These are phyloP conservation scores for Peromyscus leucopus DNA, from an alignment of 2,113 vertebrate genomes.

Conservation along the genomic window DNA sequence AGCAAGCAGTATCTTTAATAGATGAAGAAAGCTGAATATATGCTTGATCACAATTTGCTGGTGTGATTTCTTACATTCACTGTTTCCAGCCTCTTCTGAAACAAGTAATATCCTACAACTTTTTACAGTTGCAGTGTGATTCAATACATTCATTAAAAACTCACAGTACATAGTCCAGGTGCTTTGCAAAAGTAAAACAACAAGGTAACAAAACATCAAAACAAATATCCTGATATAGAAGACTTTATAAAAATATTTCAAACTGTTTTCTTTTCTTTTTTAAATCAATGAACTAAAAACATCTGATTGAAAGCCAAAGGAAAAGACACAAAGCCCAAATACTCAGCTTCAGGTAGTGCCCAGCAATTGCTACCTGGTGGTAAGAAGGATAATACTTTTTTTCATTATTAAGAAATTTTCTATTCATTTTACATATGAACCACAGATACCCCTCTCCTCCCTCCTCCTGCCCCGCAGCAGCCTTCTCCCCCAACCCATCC, in stretches of 20 bases:
- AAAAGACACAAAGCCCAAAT: background rate
- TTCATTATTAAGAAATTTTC: too few relatives aligned
- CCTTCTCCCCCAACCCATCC: too few relatives aligned
- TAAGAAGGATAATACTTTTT: background rate
- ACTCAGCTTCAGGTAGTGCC: background rate
- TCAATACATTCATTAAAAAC: conserved; percentile 35
- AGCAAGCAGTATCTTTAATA: conserved; percentile 14
- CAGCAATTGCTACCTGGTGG: background rate
- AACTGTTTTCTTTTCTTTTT: background rate
- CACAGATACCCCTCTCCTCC: too few relatives aligned
- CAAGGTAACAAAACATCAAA: conserved; percentile 18
- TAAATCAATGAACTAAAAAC: background rate
- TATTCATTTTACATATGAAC: too few relatives aligned
- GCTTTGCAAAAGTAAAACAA: conserved; percentile 47
- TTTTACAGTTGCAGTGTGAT: background rate
- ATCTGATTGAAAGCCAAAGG: background rate
- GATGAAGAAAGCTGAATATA: conserved; percentile 23
- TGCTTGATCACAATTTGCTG: background rate
- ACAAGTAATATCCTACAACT: background rate
- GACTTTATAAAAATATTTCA: background rate
- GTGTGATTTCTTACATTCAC: background rate
- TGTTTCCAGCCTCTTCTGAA: background rate
- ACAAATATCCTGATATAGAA: conserved; percentile 15
- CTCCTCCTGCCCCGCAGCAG: too few relatives aligned
- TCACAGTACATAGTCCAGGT: background rate